These are phyloP conservation scores for Pseudomyrmex flavicornis DNA, from an alignment of 1,140 invertebrate species.

Conservation along the genomic window DNA sequence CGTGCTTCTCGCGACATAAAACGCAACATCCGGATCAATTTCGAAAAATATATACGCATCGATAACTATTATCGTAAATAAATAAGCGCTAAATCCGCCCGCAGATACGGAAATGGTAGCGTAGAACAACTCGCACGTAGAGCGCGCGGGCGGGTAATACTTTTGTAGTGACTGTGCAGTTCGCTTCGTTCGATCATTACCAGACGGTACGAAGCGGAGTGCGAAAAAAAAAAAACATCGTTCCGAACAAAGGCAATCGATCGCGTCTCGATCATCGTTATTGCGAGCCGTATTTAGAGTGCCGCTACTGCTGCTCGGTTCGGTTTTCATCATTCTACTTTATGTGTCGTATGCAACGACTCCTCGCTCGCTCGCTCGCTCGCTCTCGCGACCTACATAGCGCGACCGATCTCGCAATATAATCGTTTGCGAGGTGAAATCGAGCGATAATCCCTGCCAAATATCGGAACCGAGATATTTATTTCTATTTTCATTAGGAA, in stretches of 20 bases:
- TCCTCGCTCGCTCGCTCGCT: not conserved
- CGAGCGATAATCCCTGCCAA: conserved; percentile 27
- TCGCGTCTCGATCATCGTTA: conserved; percentile 44
- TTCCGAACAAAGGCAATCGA: conserved; percentile 46
- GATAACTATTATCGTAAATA: conserved; percentile 55
- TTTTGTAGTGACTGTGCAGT: not conserved
- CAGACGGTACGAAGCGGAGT: not conserved
- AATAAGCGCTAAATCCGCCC: conserved; percentile 49
- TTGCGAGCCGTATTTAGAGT: conserved; percentile 12
- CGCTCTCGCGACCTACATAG: conserved; percentile 37
- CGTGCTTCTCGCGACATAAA: conserved; percentile 10
- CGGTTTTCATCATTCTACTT: conserved; percentile 54
- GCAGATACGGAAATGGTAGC: not conserved
- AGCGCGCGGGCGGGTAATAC: conserved; percentile 11
- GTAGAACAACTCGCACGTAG: not conserved
- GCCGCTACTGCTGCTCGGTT: not conserved
- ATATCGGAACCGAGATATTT: not conserved
- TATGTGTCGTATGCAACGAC: conserved; percentile 16
- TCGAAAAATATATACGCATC: conserved; percentile 25
- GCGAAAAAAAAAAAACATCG: conserved; percentile 46
- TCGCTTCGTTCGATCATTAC: conserved; percentile 11
- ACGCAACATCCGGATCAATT: conserved; percentile 28
- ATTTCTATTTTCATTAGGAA: conserved; percentile 2
- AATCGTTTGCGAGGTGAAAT: conserved; percentile 30
- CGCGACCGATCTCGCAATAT: conserved; percentile 23